Evolutionary conservation across 2,797 vertebrate species (phyloP), one percentile per base, ranked within the genome.

Genomic region (Podarcis lilfordi): DNA sequence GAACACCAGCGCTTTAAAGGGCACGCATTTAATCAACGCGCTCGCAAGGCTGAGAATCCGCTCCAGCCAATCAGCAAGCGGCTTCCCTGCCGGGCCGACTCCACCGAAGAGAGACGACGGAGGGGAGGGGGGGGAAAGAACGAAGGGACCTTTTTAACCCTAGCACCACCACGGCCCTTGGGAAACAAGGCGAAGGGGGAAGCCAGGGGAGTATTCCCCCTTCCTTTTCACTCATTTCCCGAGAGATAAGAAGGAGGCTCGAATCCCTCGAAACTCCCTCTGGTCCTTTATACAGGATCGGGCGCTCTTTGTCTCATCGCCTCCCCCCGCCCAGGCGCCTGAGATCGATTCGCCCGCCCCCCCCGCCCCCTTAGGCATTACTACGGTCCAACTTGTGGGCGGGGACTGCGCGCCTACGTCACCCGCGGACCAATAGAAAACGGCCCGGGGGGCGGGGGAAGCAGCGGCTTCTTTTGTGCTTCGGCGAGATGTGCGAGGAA

Each of bases 401-500:
- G 8, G 72, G 43, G 64, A 13, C 7, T n/a, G 3, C 2, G 0
- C 1, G 40, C 81, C 32, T 8, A 2, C 13, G 35, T 66, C 9
- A 7, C 0, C 2, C 5, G 35, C n/a, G 8, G 87, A 17, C 95
- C 95, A 95, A 95, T 95, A 21, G 77, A 55, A 76, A 86, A 91
- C 75, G 78, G 6, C 2, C 0, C 0, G 10, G 1, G 11, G 9
- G 1, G 1, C 1, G 4, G 2, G 50, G 2, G 11, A 5, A 8
- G 3, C 8, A 3, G 10, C 43, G 19, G 17, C 1, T 5, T 68
- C 5, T 9, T 27, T 59, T 19, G 17, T 43, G 43, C 43, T 43
- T 43, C 43, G 43, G n/a, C 3, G 5, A 2, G 8, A 98, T 98
- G 98, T 92, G 97, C 0, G 98, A 98, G 0, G 98, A 98, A 37